A percentile compares a stretch with the other conserved stretches of the same genome.
Evolutionary conservation across 2,797 vertebrate genomes (phyloP).

Genomic region (Spinus pinus): DNA sequence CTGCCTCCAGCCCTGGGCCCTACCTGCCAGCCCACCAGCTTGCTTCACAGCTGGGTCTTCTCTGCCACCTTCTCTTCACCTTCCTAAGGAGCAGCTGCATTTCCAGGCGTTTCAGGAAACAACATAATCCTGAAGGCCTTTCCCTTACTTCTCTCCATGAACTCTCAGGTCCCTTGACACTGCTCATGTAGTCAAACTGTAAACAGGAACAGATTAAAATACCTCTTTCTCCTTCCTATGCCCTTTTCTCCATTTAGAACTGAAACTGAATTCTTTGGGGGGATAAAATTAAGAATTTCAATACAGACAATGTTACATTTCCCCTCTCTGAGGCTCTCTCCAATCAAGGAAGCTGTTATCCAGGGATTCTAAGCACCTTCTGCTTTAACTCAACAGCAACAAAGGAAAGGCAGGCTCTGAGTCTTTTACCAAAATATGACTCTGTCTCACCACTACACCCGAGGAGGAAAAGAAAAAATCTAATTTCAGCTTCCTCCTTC

Average conservation of each 20-base stretch:
- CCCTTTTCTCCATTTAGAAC: neutral
- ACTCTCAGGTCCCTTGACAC: neutral
- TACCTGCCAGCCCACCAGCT: neutral
- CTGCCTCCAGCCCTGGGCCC: neutral
- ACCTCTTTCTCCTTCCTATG: neutral
- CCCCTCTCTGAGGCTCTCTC: neutral
- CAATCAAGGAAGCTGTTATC: neutral
- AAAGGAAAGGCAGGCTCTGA: neutral
- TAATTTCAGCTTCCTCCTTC: neutral
- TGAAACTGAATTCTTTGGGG: neutral
- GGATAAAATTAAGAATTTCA: neutral
- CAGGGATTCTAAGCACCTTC: neutral
- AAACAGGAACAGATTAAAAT: neutral
- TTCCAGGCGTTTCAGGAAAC: neutral
- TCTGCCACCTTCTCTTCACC: fast-evolving
- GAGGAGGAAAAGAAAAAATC: neutral
- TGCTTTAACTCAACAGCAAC: neutral
- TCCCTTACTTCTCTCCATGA: neutral
- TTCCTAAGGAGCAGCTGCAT: neutral
- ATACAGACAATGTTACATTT: neutral
- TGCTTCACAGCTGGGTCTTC: neutral
- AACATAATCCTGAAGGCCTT: neutral
- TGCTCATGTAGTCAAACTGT: neutral
- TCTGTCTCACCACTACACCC: neutral
- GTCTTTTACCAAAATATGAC: neutral